Evolutionary conservation across 1,140 invertebrate species (phyloP).

Genomic region (Bilobella aurantiaca): DNA sequence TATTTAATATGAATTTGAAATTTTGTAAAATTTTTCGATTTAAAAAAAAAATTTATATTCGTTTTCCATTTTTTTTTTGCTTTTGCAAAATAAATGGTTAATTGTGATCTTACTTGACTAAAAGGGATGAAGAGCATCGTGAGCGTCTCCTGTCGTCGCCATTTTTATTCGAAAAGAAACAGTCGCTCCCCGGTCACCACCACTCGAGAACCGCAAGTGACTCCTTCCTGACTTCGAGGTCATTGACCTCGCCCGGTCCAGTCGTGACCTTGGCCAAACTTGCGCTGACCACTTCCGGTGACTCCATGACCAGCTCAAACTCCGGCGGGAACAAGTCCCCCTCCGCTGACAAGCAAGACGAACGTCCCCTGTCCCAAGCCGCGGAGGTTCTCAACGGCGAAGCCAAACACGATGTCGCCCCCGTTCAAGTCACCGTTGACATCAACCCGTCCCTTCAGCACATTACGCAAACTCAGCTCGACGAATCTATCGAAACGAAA

Average conservation of each 20-base stretch:
- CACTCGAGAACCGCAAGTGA: conserved; percentile 11
- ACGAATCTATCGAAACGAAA: conserved; percentile 1
- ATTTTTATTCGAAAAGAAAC: conserved; percentile 11
- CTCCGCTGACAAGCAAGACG: too few relatives aligned
- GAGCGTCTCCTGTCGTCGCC: conserved; percentile 14
- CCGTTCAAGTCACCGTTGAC: not conserved
- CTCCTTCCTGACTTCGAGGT: conserved; percentile 6
- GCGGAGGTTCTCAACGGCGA: not conserved
- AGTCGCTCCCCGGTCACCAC: conserved; percentile 5
- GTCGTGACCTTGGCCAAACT: not conserved
- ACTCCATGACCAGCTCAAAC: conserved; percentile 18
- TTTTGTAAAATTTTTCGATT: too few relatives aligned
- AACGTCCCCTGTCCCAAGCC: too few relatives aligned
- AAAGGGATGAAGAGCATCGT: conserved; percentile 14
- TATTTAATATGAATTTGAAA: too few relatives aligned
- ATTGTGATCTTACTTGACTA: not conserved
- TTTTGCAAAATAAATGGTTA: too few relatives aligned
- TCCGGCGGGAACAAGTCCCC: conserved; percentile 21
- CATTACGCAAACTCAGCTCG: not conserved
- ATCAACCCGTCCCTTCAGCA: too few relatives aligned
- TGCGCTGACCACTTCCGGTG: conserved; percentile 11
- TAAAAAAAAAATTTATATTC: too few relatives aligned
- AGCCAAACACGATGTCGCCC: not conserved
- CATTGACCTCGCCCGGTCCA: conserved; percentile 10
- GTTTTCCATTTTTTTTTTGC: too few relatives aligned